A percentile compares a stretch with the other conserved stretches of the same genome.
Conservation (phyloP, 2,113 vertebrate genomes). For the Dipodomys spectabilis region DNA sequence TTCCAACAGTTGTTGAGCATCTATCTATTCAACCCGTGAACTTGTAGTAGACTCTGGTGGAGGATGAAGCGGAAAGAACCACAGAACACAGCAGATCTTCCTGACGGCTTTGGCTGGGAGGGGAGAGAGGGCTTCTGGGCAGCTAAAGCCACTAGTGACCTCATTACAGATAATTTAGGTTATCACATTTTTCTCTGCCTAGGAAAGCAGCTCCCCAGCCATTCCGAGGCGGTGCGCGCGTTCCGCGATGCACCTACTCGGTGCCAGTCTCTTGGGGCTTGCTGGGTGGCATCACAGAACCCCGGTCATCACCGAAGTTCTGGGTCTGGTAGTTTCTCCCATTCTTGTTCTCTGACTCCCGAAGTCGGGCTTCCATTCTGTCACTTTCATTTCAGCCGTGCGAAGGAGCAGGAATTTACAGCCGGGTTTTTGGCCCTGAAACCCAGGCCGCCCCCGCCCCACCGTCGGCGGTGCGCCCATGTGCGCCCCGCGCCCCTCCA, state of each 20-base stretch:
- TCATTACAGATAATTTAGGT: slow-evolving; percentile 59
- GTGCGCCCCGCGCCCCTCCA: neutral
- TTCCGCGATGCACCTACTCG: neutral
- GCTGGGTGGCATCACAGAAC: neutral
- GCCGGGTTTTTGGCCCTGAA: neutral
- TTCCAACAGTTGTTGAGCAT: neutral
- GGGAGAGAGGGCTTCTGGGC: neutral
- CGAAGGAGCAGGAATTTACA: neutral
- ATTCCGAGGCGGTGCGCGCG: neutral
- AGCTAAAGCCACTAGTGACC: slow-evolving; percentile 51
- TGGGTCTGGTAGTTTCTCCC: neutral
- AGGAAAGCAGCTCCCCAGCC: neutral
- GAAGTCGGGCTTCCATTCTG: neutral
- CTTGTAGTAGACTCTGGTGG: neutral
- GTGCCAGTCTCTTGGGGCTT: neutral
- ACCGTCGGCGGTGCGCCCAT: too few relatives aligned
- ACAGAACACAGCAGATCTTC: neutral
- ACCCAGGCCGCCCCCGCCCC: too few relatives aligned
- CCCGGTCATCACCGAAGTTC: neutral
- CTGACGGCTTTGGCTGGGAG: neutral
- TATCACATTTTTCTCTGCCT: slow-evolving; percentile 6
- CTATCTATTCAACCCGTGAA: neutral
- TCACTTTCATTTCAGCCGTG: neutral
- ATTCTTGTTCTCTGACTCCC: neutral
- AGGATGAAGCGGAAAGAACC: neutral